Conservation (phyloP, 1,140 invertebrate genomes). For the Phymorhynchus buccinoides region DNA sequence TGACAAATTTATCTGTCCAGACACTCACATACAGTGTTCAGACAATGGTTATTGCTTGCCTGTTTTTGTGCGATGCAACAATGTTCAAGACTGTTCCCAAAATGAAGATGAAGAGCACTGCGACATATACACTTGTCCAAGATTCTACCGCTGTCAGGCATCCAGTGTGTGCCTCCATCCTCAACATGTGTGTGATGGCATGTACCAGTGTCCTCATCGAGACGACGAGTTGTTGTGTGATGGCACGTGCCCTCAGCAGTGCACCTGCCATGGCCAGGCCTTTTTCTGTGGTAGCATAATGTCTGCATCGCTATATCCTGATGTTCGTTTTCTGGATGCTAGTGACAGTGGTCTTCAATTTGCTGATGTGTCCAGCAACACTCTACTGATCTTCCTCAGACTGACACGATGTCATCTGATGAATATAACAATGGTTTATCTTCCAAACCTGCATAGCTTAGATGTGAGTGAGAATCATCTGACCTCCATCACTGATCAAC, state of each 20-base stretch:
- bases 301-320: background rate
- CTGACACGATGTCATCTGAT: constrained; percentile 7
- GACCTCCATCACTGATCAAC: background rate
- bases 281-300: background rate
- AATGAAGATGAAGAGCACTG: constrained; percentile 31
- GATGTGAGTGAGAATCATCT: constrained; percentile 26
- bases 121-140: constrained; percentile 16
- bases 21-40: background rate
- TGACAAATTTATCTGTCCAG: background rate
- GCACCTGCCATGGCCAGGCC: constrained; percentile 25
- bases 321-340: constrained; percentile 26
- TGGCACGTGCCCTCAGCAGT: constrained; percentile 26
- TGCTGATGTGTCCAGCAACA: constrained; percentile 7
- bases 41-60: constrained; percentile 24
- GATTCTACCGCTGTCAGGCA: constrained; percentile 31
- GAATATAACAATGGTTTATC: background rate
- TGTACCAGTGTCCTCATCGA: constrained; percentile 36
- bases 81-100: background rate
- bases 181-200: constrained; percentile 38
- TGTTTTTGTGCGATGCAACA: constrained; percentile 39
- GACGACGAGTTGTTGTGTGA: constrained; percentile 40
- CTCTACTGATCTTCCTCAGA: constrained; percentile 25
- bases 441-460: constrained; percentile 27
- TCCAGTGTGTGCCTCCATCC: constrained; percentile 10
- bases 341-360: background rate